Evolutionary conservation across 1,140 invertebrate genomes (phyloP).

Genomic region (Doryteuthis pealeii): DNA sequence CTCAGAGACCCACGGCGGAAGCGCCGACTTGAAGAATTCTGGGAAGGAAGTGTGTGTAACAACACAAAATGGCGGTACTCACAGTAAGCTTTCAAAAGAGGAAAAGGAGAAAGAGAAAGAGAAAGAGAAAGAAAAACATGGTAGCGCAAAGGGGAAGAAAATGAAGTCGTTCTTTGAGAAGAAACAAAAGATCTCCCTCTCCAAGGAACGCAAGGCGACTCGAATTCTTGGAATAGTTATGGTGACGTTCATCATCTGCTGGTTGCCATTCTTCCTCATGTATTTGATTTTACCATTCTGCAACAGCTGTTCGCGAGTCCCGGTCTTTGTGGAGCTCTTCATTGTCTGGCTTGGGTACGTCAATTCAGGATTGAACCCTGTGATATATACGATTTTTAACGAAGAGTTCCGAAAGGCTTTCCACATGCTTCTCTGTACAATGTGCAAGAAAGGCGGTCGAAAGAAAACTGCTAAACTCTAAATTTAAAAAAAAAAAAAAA

Average conservation of each 20-base stretch:
- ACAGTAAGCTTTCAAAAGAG: slow-evolving; percentile 14
- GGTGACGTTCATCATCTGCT: slow-evolving; percentile 91
- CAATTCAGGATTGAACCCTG: slow-evolving; percentile 59
- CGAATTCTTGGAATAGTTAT: slow-evolving; percentile 93
- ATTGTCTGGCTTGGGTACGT: slow-evolving; percentile 61
- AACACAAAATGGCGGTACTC: not conserved
- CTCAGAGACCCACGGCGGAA: not conserved
- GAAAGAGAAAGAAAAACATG: slow-evolving; percentile 5
- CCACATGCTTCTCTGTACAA: not conserved
- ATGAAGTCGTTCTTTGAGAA: slow-evolving; percentile 73
- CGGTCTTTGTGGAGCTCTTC: slow-evolving; percentile 30
- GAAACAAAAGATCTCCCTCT: slow-evolving; percentile 88
- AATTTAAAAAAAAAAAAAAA: not conserved
- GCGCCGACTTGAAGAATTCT: not conserved
- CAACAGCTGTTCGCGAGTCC: slow-evolving; percentile 62
- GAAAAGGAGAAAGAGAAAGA: not conserved
- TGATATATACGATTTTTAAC: slow-evolving; percentile 69
- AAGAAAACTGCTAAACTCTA: slow-evolving; percentile 1
- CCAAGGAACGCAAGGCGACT: slow-evolving; percentile 88
- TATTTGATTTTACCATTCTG: slow-evolving; percentile 80
- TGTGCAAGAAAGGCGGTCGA: not conserved
- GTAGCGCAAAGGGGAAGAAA: slow-evolving; percentile 10
- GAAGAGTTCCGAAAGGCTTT: slow-evolving; percentile 64
- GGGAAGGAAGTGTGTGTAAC: not conserved
- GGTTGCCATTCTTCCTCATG: slow-evolving; percentile 93